Conservation (phyloP, 2,113 vertebrate species). For the Ctenodactylus gundi region DNA sequence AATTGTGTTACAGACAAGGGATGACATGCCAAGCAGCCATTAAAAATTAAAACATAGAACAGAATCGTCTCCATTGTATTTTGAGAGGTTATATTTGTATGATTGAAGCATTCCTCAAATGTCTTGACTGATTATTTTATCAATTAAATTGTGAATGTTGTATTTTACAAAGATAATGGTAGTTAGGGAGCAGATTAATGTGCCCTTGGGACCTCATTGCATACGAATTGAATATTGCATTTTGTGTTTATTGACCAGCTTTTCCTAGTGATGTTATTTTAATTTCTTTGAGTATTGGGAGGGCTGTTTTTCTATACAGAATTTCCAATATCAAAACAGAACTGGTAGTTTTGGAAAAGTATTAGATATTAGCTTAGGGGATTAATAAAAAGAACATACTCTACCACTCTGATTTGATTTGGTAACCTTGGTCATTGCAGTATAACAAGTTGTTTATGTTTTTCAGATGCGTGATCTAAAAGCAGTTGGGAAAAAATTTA, state of each 20-base stretch:
- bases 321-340: slow-evolving; percentile 44
- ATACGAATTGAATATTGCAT: neutral
- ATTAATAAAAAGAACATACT: neutral
- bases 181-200: neutral
- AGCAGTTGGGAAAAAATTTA: slow-evolving; percentile 97
- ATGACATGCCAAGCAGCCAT: neutral
- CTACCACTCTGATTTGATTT: slow-evolving; percentile 28
- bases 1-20: neutral
- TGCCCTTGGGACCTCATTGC: neutral
- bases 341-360: neutral
- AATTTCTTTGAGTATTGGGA: slow-evolving; percentile 28
- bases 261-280: slow-evolving; percentile 8
- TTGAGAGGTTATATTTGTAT: slow-evolving; percentile 32
- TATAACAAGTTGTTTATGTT: slow-evolving; percentile 32
- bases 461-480: slow-evolving; percentile 95
- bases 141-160: neutral
- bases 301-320: neutral
- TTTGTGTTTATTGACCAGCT: neutral
- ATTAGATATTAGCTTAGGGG: slow-evolving; percentile 11
- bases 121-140: slow-evolving; percentile 38
- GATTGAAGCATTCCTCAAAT: neutral
- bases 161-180: neutral
- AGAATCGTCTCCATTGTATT: slow-evolving; percentile 23
- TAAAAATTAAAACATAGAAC: slow-evolving; percentile 27
- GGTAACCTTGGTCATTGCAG: neutral